Evolutionary conservation across 2,797 vertebrate species (phyloP).

Genomic region (Eidolon dupreanum): DNA sequence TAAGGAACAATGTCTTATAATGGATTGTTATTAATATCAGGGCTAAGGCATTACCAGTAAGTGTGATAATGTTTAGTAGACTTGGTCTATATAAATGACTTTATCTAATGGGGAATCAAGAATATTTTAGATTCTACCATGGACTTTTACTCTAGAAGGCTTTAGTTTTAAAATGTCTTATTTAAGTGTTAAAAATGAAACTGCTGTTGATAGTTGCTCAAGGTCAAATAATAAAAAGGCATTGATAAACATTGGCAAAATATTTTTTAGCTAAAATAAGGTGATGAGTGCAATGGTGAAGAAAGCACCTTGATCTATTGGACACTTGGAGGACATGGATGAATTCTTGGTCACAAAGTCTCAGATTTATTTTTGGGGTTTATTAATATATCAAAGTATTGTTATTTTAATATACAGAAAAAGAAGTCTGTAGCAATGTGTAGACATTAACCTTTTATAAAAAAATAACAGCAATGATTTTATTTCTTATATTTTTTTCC

Average conservation of each 20-base stretch:
- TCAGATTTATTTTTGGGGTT: slow-evolving; percentile 22
- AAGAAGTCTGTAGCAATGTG: background rate
- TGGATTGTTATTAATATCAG: background rate
- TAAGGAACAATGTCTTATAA: background rate
- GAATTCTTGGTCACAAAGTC: background rate
- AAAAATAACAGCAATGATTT: slow-evolving; percentile 17
- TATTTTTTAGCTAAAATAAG: slow-evolving; percentile 6
- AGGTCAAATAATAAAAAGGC: background rate
- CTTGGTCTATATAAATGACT: background rate
- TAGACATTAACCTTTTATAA: slow-evolving; percentile 28
- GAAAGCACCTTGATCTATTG: background rate
- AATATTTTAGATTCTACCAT: background rate
- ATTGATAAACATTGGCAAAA: background rate
- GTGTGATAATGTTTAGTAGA: background rate
- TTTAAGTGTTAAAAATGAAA: background rate
- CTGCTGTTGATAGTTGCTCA: background rate
- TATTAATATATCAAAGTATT: slow-evolving; percentile 50
- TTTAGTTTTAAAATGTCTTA: background rate
- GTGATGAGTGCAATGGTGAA: background rate
- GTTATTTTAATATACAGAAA: slow-evolving; percentile 23
- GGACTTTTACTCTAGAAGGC: background rate
- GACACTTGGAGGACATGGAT: background rate
- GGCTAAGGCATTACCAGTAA: background rate
- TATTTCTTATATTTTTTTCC: slow-evolving; percentile 63
- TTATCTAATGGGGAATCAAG: background rate